Evolutionary conservation across 1,140 invertebrate species (phyloP).

Genomic region (Macrotrachela quadricornifera): DNA sequence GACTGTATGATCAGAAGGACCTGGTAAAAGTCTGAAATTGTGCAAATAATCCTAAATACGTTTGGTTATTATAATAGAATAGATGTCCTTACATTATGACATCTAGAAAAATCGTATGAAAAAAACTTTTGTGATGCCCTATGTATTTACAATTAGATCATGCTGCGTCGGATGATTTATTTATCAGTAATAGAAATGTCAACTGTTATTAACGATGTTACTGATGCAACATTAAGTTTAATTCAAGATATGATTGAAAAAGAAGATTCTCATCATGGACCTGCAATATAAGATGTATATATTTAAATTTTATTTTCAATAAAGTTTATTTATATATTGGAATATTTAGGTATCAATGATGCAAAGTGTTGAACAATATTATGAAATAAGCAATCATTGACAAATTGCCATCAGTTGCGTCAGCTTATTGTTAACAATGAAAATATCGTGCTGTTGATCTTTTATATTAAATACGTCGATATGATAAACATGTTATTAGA

Average conservation of each 20-base stretch:
- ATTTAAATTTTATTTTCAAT: too few species aligned
- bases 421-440: constrained; percentile 63
- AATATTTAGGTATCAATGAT: constrained; percentile 60
- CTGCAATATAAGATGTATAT: constrained; percentile 64
- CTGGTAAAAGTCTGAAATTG: too few species aligned
- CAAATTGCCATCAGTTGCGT: constrained; percentile 64
- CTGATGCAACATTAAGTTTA: constrained; percentile 75
- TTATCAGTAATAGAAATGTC: constrained; percentile 90
- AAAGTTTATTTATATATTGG: too few species aligned
- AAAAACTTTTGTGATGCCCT: too few species aligned
- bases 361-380: constrained; percentile 86
- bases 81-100: too few species aligned
- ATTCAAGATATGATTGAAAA: constrained; percentile 99
- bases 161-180: constrained; percentile 77
- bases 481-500: constrained; percentile 76
- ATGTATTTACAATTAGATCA: constrained; percentile 28
- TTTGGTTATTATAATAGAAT: too few species aligned
- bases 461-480: constrained; percentile 73
- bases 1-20: too few species aligned
- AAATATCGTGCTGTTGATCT: constrained; percentile 69
- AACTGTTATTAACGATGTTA: constrained; percentile 84
- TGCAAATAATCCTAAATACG: too few species aligned
- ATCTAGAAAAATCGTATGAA: too few species aligned
- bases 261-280: constrained; percentile 79
- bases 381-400: constrained; percentile 99